Conservation (phyloP, 2,888 invertebrate species). For the Aricia artaxerxes region DNA sequence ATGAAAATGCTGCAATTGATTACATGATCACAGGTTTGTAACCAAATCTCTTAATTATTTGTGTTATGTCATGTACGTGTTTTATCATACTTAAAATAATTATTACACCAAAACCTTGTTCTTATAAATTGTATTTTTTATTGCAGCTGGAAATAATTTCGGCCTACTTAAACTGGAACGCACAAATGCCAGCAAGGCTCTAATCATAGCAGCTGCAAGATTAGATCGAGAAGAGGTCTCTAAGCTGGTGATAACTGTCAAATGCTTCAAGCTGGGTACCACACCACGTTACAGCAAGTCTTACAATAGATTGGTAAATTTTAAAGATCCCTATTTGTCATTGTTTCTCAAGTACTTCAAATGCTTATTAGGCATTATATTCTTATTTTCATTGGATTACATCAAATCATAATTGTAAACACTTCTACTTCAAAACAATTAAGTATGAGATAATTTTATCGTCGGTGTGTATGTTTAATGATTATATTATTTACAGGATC, state of each 20-base stretch:
- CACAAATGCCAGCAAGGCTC: conserved; percentile 82
- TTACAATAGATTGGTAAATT: conserved; percentile 82
- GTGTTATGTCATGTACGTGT: too few species aligned
- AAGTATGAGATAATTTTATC: neutral
- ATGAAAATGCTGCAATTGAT: conserved; percentile 87
- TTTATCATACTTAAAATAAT: too few species aligned
- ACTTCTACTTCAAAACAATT: neutral
- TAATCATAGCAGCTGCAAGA: conserved; percentile 81
- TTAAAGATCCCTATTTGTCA: neutral
- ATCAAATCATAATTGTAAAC: too few species aligned
- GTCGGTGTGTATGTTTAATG: too few species aligned
- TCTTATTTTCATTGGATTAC: neutral
- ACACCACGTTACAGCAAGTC: conserved; percentile 68
- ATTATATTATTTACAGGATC: conserved; percentile 73
- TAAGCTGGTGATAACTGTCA: conserved; percentile 82
- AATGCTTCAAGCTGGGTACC: conserved; percentile 83
- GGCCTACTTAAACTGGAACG: conserved; percentile 82
- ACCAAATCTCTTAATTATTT: too few species aligned
- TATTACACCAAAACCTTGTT: too few species aligned
- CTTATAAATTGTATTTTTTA: conserved; percentile 21
- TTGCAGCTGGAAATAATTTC: conserved; percentile 85
- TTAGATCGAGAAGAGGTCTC: conserved; percentile 84
- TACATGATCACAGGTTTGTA: conserved; percentile 84
- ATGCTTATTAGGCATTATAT: too few species aligned
- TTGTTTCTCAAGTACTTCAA: too few species aligned